Conservation (phyloP, 2,113 vertebrate genomes). For the Sterna hirundo region DNA sequence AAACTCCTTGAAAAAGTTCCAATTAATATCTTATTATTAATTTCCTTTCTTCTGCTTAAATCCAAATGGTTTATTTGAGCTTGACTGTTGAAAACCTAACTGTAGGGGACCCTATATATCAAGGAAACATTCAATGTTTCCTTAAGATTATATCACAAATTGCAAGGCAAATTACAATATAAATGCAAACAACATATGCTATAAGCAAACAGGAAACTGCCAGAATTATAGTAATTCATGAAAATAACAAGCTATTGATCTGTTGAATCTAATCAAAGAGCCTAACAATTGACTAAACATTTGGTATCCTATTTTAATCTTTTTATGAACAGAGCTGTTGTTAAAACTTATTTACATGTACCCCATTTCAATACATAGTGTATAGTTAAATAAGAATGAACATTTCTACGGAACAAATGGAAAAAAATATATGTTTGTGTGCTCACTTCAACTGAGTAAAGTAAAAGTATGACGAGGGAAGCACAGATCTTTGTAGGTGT, state of each 20-base stretch:
- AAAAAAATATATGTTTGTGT: background rate
- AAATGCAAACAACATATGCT: conserved; percentile 29
- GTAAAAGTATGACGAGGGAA: background rate
- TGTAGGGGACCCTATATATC: background rate
- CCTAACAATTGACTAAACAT: conserved; percentile 35
- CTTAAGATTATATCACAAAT: background rate
- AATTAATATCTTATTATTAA: background rate
- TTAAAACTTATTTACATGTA: conserved; percentile 6
- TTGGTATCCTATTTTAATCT: background rate
- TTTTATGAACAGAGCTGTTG: background rate
- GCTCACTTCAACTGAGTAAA: background rate
- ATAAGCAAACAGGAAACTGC: conserved; percentile 13
- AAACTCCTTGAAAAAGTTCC: background rate
- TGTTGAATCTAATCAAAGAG: conserved; percentile 18
- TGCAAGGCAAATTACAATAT: conserved; percentile 38
- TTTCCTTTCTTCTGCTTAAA: background rate
- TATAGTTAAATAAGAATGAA: background rate
- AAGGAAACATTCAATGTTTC: background rate
- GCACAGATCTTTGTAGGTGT: background rate
- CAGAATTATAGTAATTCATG: conserved; percentile 44
- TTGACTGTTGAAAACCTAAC: background rate
- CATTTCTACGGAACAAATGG: background rate
- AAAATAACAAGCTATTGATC: conserved; percentile 46
- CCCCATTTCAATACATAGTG: background rate
- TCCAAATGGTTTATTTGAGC: background rate